Conservation (phyloP, 2,113 vertebrate species). For the Anoura caudifer region DNA sequence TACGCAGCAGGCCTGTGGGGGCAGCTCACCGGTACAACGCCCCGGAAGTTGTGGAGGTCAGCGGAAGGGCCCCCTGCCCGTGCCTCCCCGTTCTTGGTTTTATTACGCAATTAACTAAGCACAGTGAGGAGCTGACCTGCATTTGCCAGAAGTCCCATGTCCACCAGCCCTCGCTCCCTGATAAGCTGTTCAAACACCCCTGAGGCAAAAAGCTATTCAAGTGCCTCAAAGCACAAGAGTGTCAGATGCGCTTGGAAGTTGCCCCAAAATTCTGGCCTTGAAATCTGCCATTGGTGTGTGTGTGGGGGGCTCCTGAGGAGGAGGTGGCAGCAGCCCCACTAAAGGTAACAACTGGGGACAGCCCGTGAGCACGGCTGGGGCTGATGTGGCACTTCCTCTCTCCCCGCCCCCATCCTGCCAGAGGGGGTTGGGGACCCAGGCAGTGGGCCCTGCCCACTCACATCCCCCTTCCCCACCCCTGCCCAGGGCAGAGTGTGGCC, state of each 20-base stretch:
- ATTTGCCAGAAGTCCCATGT: background rate
- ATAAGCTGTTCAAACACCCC: background rate
- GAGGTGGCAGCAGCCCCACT: accelerated
- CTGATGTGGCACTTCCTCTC: accelerated
- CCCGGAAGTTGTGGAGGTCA: accelerated
- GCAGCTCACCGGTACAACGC: accelerated
- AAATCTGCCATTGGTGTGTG: background rate
- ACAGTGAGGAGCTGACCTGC: background rate
- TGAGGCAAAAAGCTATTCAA: background rate
- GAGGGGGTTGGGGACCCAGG: background rate
- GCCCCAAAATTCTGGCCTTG: background rate
- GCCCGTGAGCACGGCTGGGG: accelerated
- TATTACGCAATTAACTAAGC: background rate
- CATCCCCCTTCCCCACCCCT: accelerated
- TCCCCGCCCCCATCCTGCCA: background rate
- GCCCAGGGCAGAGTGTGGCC: background rate
- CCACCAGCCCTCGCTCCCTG: background rate
- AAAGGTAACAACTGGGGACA: accelerated
- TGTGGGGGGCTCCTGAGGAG: background rate
- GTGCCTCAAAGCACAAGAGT: background rate
- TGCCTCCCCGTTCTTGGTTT: background rate
- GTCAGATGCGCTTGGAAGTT: background rate
- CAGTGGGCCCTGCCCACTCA: background rate
- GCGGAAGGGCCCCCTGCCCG: accelerated
- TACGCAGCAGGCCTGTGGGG: background rate